Conservation (phyloP, 23 tunicate genomes). For the Trididemnum miniatum region DNA sequence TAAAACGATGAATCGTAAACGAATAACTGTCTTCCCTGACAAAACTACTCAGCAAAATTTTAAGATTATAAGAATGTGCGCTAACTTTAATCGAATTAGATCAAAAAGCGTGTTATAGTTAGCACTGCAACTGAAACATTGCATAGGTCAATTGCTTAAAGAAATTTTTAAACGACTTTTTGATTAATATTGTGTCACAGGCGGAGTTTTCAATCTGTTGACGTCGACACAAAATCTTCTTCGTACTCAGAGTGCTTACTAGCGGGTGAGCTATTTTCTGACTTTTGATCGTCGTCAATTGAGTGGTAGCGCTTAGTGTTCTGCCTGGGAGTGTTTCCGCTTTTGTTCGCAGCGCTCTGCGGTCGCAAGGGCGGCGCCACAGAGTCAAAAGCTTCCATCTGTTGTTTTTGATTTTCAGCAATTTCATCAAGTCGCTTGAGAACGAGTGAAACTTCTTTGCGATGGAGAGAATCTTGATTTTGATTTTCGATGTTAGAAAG, state of each 20-base stretch:
- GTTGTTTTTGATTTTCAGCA: conserved; percentile 53
- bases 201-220: conserved; percentile 9
- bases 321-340: not conserved
- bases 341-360: not conserved
- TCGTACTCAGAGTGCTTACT: conserved; percentile 44
- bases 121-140: too few relatives aligned
- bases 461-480: conserved; percentile 23
- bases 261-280: conserved; percentile 25
- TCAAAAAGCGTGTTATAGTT: too few relatives aligned
- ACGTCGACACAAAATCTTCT: conserved; percentile 35
- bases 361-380: conserved; percentile 2
- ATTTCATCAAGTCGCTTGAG: conserved; percentile 56
- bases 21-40: too few relatives aligned
- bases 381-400: conserved; percentile 56
- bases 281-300: not conserved
- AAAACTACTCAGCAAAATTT: too few relatives aligned
- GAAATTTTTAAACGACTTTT: too few relatives aligned
- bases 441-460: conserved; percentile 51
- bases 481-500: conserved; percentile 9
- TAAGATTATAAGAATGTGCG: too few relatives aligned
- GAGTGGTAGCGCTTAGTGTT: not conserved
- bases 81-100: too few relatives aligned
- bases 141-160: too few relatives aligned
- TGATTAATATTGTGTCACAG: too few relatives aligned
- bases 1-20: too few relatives aligned